Percentiles rank a stretch among this genome's conserved stretches.
These are phyloP conservation scores for Dipodomys ordii DNA, from an alignment of 2,113 vertebrate genomes.

Conservation along the genomic window DNA sequence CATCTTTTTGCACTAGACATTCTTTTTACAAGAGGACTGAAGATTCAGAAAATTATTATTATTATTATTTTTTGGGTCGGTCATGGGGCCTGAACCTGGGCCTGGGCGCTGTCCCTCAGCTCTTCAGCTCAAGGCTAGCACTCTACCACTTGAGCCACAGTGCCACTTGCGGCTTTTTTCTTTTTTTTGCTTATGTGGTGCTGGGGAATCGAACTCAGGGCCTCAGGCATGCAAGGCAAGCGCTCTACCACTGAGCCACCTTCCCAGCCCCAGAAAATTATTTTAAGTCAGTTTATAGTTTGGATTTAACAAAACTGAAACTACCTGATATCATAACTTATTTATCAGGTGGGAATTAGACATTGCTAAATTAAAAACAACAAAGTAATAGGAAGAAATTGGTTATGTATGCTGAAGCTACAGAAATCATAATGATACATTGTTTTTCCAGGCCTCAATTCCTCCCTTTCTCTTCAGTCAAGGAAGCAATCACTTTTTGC, in stretches of 20 bases:
- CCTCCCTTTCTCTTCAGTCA: conserved; percentile 91
- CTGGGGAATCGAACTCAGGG: no score
- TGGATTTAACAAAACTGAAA: conserved; percentile 51
- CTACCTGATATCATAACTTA: not conserved
- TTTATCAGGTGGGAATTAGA: conserved; percentile 30
- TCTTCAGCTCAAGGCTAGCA: no score
- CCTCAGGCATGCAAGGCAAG: no score
- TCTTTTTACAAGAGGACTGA: not conserved
- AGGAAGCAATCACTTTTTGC: conserved; percentile 92
- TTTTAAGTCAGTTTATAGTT: conserved; percentile 35
- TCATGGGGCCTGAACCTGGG: no score
- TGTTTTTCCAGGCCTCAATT: conserved; percentile 91
- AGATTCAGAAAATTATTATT: conserved; percentile 10
- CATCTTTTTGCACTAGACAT: not conserved
- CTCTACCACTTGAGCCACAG: no score
- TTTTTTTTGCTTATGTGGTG: no score
- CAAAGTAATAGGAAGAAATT: conserved; percentile 36
- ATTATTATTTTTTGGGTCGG: no score
- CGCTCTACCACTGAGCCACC: no score
- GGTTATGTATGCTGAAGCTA: not conserved
- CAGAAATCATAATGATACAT: not conserved
- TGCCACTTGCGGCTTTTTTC: no score
- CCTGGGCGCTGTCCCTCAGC: no score
- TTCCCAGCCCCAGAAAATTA: not conserved
- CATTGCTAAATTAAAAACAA: not conserved